These are phyloP conservation scores for Adrianichthys oophorus DNA, from an alignment of 2,797 vertebrate species.

Conservation along the genomic window DNA sequence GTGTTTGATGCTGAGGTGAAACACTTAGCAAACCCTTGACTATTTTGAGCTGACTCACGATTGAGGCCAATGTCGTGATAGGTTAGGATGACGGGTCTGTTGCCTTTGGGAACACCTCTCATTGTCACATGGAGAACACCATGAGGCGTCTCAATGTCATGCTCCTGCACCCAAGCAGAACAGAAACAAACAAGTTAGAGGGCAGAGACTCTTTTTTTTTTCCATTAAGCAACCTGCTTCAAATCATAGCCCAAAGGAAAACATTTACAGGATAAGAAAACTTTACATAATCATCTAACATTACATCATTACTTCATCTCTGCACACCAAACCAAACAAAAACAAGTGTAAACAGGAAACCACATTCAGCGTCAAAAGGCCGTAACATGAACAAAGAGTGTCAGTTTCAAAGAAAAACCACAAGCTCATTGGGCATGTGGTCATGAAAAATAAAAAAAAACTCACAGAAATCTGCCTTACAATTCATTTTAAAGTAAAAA, in stretches of 20 bases:
- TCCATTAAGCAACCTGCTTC: no score
- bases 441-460: no score
- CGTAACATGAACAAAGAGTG: no score
- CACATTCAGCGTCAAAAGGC: not conserved
- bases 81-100: conserved; percentile 94
- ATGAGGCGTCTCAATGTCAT: conserved; percentile 93
- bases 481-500: no score
- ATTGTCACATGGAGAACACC: conserved; percentile 95
- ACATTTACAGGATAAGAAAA: no score
- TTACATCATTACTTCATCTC: not conserved
- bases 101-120: conserved; percentile 90
- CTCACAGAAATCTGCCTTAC: no score
- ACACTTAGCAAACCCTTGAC: not conserved
- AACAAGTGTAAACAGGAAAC: not conserved
- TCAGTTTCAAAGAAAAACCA: no score
- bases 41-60: conserved; percentile 81
- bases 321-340: not conserved
- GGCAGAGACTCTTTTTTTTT: no score
- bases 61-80: conserved; percentile 98
- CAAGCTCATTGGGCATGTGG: no score
- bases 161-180: conserved; percentile 82
- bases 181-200: not conserved
- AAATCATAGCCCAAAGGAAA: no score
- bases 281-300: no score
- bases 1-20: not conserved